Evolutionary conservation across 1,140 invertebrate genomes (phyloP).

Genomic region (Zaprionus capensis): DNA sequence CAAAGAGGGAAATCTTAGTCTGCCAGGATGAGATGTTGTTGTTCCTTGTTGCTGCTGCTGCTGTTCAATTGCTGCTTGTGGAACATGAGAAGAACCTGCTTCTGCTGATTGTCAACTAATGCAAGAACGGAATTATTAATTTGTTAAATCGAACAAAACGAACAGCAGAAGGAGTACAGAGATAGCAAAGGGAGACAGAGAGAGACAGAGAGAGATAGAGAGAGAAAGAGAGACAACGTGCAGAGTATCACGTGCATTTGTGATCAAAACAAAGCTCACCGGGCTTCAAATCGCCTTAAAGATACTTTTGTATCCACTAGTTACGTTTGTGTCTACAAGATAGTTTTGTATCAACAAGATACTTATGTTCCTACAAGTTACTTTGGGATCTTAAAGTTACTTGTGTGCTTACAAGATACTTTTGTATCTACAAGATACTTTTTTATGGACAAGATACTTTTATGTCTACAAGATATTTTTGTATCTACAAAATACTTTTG

Average conservation of each 20-base stretch:
- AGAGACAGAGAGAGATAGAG: not conserved
- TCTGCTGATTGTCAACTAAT: conserved; percentile 1
- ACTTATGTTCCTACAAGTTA: no score
- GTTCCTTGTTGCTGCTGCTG: not conserved
- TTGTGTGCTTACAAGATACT: no score
- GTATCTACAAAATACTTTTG: not conserved
- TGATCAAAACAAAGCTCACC: not conserved
- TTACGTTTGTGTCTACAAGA: no score
- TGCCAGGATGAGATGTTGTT: not conserved
- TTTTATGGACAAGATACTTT: no score
- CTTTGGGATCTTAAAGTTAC: no score
- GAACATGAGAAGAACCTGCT: not conserved
- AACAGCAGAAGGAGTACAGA: not conserved
- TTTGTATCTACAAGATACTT: no score
- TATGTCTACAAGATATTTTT: no score
- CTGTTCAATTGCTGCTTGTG: conserved; percentile 1
- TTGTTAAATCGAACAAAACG: not conserved
- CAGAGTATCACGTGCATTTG: not conserved
- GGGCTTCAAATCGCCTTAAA: not conserved
- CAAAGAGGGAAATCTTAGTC: conserved; percentile 13
- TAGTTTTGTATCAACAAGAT: no score
- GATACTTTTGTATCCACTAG: not conserved
- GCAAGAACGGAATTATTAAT: not conserved
- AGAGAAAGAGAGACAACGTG: not conserved
- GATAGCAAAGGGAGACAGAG: not conserved